Evolutionary conservation across 1,140 invertebrate species (phyloP), one percentile per base, ranked within the genome.

Genomic region (Centruroides vittatus): DNA sequence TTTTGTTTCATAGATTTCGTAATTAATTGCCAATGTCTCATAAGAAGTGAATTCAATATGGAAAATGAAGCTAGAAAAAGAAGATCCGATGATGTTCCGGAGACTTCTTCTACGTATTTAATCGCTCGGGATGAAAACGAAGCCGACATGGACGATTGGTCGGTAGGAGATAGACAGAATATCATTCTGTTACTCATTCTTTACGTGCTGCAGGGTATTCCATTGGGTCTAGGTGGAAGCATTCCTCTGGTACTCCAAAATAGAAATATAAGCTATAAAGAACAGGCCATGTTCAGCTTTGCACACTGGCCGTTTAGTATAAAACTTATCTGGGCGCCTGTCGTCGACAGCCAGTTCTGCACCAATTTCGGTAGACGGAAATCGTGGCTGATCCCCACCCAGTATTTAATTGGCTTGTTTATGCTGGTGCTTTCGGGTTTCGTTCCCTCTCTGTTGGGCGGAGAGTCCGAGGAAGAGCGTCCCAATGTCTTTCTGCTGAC

Each of bases 211-310:
- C 93, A 99, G 82, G 96, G 93, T 2, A 92, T 99, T 73, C 96
- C 96, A 3, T 74, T 99, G 4, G 96, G 96, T 8, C 75, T 99
- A 13, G 88, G 86, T 51, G 85, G 86, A 12, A 90, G 92, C 48
- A 86, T 99, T 66, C 96, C 96, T 4, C 93, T 99, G 85, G 78
- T 99, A 52, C 77, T 99, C 54, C 89, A 93, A 72, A 93, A 93
- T 73, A 80, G 86, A 67, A 84, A 89, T 61, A 86, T 93, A 56
- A 90, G 85, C 53, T 97, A 96, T 71, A 86, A 85, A 67, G 84
- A 95, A 50, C 83, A 99, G 84, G 96, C 96, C n/a, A 83, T 95
- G 72, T 99, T 99, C 73, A 97, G 93, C 77, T 94, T 99, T 71
- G 93, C 93, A 0, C 85, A 85, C 67, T 99, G 96, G 96, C 97